phyloP scores from a whole-genome alignment of 92 coral and sea anemone genomes.

The Epizoanthus illoricatus region DNA sequence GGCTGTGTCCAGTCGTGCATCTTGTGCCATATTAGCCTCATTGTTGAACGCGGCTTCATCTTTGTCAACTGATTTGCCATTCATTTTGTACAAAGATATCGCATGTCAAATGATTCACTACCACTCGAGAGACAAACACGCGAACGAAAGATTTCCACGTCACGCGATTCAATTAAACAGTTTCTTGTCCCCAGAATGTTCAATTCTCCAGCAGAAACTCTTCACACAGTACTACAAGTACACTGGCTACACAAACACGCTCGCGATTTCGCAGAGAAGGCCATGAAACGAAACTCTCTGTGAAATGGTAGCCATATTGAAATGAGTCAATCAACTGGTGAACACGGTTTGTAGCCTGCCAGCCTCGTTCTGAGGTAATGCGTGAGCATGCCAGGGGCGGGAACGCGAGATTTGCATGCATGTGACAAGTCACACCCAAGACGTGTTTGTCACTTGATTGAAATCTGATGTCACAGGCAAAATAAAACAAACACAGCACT shows the following conservation, averaged over 20 bases:
- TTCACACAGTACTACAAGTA: conserved; percentile 11
- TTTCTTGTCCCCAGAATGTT: conserved; percentile 37
- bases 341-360: conserved; percentile 20
- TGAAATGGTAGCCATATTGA: conserved; percentile 89
- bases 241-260: conserved; percentile 12
- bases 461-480: conserved; percentile 42
- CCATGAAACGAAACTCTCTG: conserved; percentile 64
- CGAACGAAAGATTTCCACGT: conserved; percentile 80
- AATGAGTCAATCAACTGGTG: conserved; percentile 85
- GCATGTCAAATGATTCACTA: conserved; percentile 85
- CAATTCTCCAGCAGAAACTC: conserved; percentile 23
- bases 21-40: conserved; percentile 58
- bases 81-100: conserved; percentile 92
- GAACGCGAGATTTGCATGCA: conserved; percentile 37
- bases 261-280: conserved; percentile 59
- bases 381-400: conserved; percentile 44
- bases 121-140: conserved; percentile 79
- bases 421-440: conserved; percentile 48
- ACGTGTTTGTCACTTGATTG: conserved; percentile 34
- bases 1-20: conserved; percentile 65
- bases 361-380: conserved; percentile 35
- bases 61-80: conserved; percentile 84
- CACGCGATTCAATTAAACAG: conserved; percentile 79
- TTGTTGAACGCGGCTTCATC: conserved; percentile 66
- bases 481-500: conserved; percentile 29